Conservation (phyloP, 2,888 invertebrate genomes). For the Lymantria monacha region DNA sequence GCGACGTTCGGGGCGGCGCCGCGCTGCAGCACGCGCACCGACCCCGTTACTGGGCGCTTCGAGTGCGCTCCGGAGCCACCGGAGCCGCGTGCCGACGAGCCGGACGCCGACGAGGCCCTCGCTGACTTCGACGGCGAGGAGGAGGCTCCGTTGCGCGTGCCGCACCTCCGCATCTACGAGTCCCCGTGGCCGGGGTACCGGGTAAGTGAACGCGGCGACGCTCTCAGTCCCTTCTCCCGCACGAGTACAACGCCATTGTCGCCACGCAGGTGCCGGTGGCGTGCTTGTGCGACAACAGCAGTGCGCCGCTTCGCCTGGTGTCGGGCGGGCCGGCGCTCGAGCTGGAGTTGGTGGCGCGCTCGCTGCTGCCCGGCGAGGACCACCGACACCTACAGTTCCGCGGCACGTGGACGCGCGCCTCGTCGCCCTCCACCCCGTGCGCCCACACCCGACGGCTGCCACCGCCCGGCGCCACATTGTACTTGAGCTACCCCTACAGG, state of each 20-base stretch:
- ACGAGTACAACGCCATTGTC: background rate
- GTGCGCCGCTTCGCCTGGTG: slow-evolving; percentile 49
- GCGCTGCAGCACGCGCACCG: slow-evolving; percentile 86
- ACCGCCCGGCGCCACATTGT: slow-evolving; percentile 53
- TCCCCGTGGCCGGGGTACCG: slow-evolving; percentile 87
- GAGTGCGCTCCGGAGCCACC: slow-evolving; percentile 49
- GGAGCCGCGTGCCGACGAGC: slow-evolving; percentile 32
- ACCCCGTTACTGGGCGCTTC: slow-evolving; percentile 87
- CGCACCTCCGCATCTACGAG: slow-evolving; percentile 84
- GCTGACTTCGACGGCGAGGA: slow-evolving; percentile 46
- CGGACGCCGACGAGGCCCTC: slow-evolving; percentile 28
- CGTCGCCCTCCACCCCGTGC: slow-evolving; percentile 36
- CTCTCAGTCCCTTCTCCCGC: background rate
- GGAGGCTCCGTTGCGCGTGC: slow-evolving; percentile 68
- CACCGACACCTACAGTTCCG: slow-evolving; percentile 91
- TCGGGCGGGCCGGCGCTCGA: slow-evolving; percentile 83
- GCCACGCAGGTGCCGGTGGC: slow-evolving; percentile 83
- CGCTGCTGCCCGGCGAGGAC: slow-evolving; percentile 90
- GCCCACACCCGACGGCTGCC: slow-evolving; percentile 46
- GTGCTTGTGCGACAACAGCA: slow-evolving; percentile 90
- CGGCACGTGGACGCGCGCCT: slow-evolving; percentile 75
- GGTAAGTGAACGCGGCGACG: slow-evolving; percentile 40
- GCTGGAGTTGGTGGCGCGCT: slow-evolving; percentile 87
- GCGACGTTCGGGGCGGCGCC: slow-evolving; percentile 85
- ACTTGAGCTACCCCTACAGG: slow-evolving; percentile 65